phyloP scores from a whole-genome alignment of 2,888 invertebrate species.

The Pseudoips prasinana region DNA sequence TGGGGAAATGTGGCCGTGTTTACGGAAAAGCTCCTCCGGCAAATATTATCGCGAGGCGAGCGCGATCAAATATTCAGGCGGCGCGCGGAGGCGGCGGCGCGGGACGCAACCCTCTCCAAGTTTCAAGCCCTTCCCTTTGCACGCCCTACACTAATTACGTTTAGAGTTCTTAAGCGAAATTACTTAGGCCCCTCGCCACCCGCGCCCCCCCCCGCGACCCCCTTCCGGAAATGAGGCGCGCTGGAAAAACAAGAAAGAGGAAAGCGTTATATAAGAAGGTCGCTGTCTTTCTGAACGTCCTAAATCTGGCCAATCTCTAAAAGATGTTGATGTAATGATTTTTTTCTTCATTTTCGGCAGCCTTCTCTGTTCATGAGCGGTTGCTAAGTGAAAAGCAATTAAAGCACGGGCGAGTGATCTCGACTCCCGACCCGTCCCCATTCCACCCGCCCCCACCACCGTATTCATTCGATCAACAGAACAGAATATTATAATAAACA shows the following conservation, averaged over 20 bases:
- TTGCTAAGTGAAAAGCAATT: conserved; percentile 83
- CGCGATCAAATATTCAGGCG: conserved; percentile 79
- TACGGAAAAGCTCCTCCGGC: conserved; percentile 78
- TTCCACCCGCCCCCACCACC: conserved; percentile 39
- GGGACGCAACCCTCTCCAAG: conserved; percentile 83
- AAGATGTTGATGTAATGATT: conserved; percentile 81
- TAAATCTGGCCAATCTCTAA: conserved; percentile 80
- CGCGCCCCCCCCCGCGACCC: conserved; percentile 65
- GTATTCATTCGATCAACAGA: conserved; percentile 66
- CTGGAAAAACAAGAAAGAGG: conserved; percentile 79
- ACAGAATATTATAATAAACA: conserved; percentile 61
- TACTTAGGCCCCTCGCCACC: conserved; percentile 84
- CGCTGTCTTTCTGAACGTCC: conserved; percentile 72
- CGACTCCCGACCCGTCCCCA: conserved; percentile 51
- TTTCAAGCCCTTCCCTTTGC: conserved; percentile 84
- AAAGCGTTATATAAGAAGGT: conserved; percentile 76
- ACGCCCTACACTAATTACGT: conserved; percentile 86
- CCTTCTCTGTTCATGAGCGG: conserved; percentile 78
- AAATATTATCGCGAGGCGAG: conserved; percentile 80
- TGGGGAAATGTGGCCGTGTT: conserved; percentile 75
- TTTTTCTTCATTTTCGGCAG: conserved; percentile 78
- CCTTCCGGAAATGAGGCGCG: conserved; percentile 80
- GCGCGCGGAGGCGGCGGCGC: conserved; percentile 65
- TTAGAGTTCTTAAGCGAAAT: conserved; percentile 86
- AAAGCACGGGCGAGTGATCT: conserved; percentile 82